Percentiles rank a stretch among this genome's conserved stretches.
Conservation (phyloP, 2,888 invertebrate species). For the Thyatira batis region DNA sequence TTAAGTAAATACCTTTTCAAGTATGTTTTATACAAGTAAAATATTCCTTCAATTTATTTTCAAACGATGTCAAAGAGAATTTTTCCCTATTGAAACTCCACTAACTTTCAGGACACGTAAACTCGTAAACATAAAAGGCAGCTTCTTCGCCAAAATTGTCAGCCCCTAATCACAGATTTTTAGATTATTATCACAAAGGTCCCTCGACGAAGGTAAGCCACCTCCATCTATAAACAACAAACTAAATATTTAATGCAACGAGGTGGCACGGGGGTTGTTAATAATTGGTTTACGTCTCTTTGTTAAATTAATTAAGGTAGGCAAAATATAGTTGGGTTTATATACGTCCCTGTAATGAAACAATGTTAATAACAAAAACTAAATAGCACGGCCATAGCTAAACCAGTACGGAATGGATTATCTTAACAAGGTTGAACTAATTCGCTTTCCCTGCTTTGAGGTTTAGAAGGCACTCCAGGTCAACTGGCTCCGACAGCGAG, state of each 20-base stretch:
- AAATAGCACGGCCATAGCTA: neutral
- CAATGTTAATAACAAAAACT: neutral
- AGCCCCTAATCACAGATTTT: constrained; percentile 54
- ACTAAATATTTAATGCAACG: constrained; percentile 27
- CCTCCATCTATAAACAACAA: constrained; percentile 24
- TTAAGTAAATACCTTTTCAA: neutral
- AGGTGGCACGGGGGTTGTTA: constrained; percentile 18
- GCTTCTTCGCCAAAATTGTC: constrained; percentile 53
- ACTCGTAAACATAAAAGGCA: constrained; percentile 61
- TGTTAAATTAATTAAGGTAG: constrained; percentile 7
- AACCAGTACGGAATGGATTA: constrained; percentile 10
- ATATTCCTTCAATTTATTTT: constrained; percentile 9
- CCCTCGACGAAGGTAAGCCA: constrained; percentile 41
- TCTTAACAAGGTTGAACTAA: constrained; percentile 19
- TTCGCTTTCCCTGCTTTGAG: constrained; percentile 44
- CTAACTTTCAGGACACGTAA: constrained; percentile 58
- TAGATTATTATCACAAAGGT: constrained; percentile 44
- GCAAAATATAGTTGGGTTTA: neutral
- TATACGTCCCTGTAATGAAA: neutral
- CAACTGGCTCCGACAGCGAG: constrained; percentile 54
- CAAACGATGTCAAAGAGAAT: constrained; percentile 9
- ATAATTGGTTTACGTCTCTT: constrained; percentile 23
- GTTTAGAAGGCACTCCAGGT: constrained; percentile 51
- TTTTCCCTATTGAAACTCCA: constrained; percentile 16
- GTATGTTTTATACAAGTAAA: constrained; percentile 3